Evolutionary conservation across 92 coral and sea anemone species (phyloP), one percentile per base, ranked within the genome.

Genomic region (Zoanthus sansibaricus): DNA sequence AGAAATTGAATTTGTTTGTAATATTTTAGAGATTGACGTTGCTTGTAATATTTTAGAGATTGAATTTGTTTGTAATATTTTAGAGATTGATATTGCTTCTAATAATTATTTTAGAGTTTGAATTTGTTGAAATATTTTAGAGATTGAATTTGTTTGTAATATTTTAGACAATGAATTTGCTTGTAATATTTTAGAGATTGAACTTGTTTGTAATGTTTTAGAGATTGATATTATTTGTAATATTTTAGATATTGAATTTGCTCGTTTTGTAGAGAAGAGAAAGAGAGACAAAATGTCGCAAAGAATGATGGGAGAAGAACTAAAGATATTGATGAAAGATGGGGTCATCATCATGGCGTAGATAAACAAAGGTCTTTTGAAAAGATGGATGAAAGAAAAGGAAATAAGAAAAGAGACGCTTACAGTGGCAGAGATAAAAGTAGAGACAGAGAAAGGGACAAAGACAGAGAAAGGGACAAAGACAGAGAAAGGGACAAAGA

Each of bases 201-300:
- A 25, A 25, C 25, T 25, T 25, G 25, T 25, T 48, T 48, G 52
- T 48, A 48, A 48, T 48, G 52, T 48, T 48, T 48, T 48, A 25
- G 25, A 25, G 25, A 25, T 25, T 48, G 9, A 48, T 5, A 5
- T 48, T 48, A 9, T 25, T 25, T 37, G 42, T 37, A 37, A 37
- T 37, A 37, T 37, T 37, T 37, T 37, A 37, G 4, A 9, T 0
- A 9, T 52, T 9, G 4, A 20, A 16, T 12, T 45, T 72, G 42
- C 68, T 20, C 62, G 37, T 51, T 6, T 18, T 33, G 72, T 61
- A 91, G 92, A 75, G 92, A 91, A 79, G 85, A 86, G 52, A 76
- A 71, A 10, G 89, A 88, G 58, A 72, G 91, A 64, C 68, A 71
- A 9, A 6, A 76, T 73, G 80, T 25, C 51, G 69, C 70, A 30